Evolutionary conservation across 2,797 vertebrate genomes (phyloP).

Genomic region (Artibeus lituratus): DNA sequence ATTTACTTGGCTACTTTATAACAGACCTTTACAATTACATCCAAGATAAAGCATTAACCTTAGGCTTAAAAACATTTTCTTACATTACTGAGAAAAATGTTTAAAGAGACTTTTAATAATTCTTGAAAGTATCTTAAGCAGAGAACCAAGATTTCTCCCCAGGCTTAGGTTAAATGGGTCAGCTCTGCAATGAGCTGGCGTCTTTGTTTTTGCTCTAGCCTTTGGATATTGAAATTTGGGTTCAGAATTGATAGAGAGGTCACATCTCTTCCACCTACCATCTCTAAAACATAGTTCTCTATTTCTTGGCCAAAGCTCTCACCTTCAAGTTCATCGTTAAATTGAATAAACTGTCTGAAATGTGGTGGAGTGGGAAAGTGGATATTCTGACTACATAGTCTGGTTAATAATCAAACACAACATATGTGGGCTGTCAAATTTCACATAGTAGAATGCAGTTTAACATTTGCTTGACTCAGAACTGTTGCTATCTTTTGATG

Average conservation of each 20-base stretch:
- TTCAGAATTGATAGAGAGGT: not conserved
- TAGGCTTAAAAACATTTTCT: not conserved
- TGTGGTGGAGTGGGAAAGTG: not conserved
- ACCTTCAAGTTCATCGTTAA: not conserved
- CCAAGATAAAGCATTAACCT: constrained; percentile 1
- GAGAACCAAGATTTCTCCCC: not conserved
- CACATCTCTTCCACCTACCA: not conserved
- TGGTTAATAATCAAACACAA: not conserved
- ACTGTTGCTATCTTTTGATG: not conserved
- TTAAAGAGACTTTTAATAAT: not conserved
- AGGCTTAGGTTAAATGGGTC: not conserved
- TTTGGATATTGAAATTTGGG: not conserved
- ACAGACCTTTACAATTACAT: not conserved
- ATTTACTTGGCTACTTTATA: not conserved
- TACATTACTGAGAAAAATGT: not conserved
- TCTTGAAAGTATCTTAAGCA: not conserved
- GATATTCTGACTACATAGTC: not conserved
- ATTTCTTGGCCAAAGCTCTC: not conserved
- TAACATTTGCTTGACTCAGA: not conserved
- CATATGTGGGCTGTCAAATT: not conserved
- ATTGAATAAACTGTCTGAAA: not conserved
- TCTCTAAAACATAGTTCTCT: not conserved
- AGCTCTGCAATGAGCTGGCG: not conserved
- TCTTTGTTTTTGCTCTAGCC: not conserved
- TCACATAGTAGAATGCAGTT: not conserved